Base-by-base conservation (phyloP, 2,797 vertebrate species). In the Scolopax rusticola region DNA sequence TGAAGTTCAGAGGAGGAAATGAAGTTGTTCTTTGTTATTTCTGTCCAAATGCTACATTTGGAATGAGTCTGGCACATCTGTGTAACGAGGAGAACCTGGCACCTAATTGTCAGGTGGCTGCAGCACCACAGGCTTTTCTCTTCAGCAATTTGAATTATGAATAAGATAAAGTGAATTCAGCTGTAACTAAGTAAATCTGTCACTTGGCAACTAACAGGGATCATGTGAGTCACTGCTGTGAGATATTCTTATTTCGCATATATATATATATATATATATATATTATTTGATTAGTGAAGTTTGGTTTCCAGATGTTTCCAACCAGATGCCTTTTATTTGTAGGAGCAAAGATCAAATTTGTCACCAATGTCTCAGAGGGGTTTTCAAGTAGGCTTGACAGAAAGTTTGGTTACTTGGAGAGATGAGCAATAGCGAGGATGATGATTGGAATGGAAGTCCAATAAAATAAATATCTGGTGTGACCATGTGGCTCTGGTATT, bases 141-240 rank as follows among this genome's bases (percentile, higher is more conserved):
- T 63, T 4, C 36, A 73, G 50, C 59, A 68, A 13, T 86, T 76
- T 79, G 67, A 84, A 38, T 89, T 65, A 60, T 27, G 51, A 84
- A 60, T 74, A 89, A 79, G 63, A 78, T 68, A n/a, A 45, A 80
- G 54, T 76, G 51, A 84, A 84, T 94, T 96, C 83, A 93, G 73
- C 85, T 93, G 65, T 91, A 84, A 93, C 65, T 76, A 36, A 60
- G 70, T 94, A 79, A 84, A 95, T 78, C 86, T 95, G 90, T 93
- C 91, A 93, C 93, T 95, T 95, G 90, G 93, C 94, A 95, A 93
- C 90, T 94, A 73, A 68, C 45, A 17, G 47, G 45, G 53, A 64
- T 64, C 2, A 2, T 70, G 43, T 88, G 91, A 94, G 57, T 90
- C 87, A 65, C 70, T 93, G 56, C 89, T 79, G 79, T 84, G 84